Evolutionary conservation across 2,888 invertebrate species (phyloP), one percentile per base, ranked within the genome.

Genomic region (Linnaemya tessellans): DNA sequence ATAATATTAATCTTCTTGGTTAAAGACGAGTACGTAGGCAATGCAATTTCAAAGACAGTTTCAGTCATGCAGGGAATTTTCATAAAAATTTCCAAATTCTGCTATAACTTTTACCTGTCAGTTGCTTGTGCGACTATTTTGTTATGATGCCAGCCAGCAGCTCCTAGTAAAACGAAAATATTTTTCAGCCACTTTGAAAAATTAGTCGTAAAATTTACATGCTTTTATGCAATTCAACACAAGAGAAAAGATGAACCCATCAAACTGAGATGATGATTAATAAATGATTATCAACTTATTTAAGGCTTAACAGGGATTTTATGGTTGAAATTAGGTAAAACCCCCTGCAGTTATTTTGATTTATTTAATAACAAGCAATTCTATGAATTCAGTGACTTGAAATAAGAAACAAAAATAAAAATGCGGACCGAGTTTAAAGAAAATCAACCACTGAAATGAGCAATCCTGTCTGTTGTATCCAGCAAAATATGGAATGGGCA

Each of bases 321-420:
- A 82, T 85, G 85, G 82, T 82, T 75, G 75, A 82, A 75, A 82
- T 85, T 85, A 82, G 79, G 79, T 60, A 85, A 87, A 87, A 86
- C 88, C 87, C 88, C 89, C 89, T 86, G 88, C 88, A 88, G 90
- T 88, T 89, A 89, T 90, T 90, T 89, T 88, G 88, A 89, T 88
- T 82, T 88, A 88, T 87, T 88, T 91, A 91, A 91, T 91, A 90
- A 89, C 89, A 90, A 90, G 51, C 70, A 79, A 70, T 89, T 91
- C 87, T 86, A 38, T 20, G 74, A 65, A 68, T 78, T 65, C 82
- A 85, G 51, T 74, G 74, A 74, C 77, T 65, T 43, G 41, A 73
- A 83, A 71, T 54, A 54, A 75, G 51, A 30, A 68, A 70, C 8
- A 67, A 65, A 25, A 73, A 67, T 74, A 56, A 67, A 83, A 85